A percentile compares a stretch with the other conserved stretches of the same genome.
These are phyloP conservation scores for Numenius phaeopus DNA, from an alignment of 2,797 vertebrate genomes.

Conservation along the genomic window DNA sequence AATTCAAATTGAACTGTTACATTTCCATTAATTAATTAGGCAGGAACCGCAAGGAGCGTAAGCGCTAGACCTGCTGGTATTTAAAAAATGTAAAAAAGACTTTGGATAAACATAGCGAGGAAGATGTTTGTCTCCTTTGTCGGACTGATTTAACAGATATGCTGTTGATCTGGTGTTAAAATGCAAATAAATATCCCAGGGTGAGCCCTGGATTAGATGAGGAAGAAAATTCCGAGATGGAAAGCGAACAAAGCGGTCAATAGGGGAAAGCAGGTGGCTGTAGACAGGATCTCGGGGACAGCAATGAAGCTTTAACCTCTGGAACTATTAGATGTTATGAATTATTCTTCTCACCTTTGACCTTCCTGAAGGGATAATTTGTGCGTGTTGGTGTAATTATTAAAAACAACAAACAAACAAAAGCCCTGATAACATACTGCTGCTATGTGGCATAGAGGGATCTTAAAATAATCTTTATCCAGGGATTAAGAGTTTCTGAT, in stretches of 20 bases:
- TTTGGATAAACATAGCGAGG: neutral
- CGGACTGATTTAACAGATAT: neutral
- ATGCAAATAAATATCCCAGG: neutral
- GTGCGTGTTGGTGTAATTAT: neutral
- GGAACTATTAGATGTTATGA: neutral
- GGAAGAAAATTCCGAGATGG: neutral
- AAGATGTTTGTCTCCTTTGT: neutral
- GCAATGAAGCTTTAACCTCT: neutral
- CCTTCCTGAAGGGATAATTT: neutral
- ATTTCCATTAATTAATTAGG: conserved; percentile 27
- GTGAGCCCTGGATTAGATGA: neutral
- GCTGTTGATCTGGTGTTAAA: neutral
- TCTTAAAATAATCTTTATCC: conserved; percentile 78
- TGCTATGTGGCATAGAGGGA: neutral
- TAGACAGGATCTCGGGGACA: neutral
- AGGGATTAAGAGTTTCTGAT: conserved; percentile 72
- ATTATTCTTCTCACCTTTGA: conserved; percentile 21
- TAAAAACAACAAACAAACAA: neutral
- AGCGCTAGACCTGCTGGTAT: neutral
- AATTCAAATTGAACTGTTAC: neutral
- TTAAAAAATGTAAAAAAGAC: neutral
- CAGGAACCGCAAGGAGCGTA: accelerated
- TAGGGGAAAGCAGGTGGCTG: neutral
- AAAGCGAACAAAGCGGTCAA: neutral
- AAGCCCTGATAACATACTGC: neutral